Conservation (phyloP, 2,113 vertebrate species). For the Elephantulus edwardii region DNA sequence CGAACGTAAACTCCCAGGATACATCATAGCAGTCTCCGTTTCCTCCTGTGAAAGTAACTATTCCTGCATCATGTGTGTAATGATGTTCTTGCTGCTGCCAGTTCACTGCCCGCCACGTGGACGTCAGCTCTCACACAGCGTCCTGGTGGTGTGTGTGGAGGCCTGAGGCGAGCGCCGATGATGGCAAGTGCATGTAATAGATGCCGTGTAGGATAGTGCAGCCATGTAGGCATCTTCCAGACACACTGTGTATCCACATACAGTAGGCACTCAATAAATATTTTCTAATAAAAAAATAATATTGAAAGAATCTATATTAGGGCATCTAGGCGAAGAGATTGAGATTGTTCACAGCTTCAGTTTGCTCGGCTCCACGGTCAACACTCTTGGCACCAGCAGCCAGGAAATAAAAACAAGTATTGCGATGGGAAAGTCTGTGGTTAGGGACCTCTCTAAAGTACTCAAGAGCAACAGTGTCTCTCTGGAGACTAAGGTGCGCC, state of each 20-base stretch:
- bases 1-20: neutral
- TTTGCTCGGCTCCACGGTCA: too few species aligned
- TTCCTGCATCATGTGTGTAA: neutral
- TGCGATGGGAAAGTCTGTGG: too few species aligned
- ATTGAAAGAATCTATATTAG: too few species aligned
- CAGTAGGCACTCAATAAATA: slow-evolving; percentile 62
- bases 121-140: neutral
- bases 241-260: neutral
- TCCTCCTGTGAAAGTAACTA: slow-evolving; percentile 26
- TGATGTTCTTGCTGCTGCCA: neutral
- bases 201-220: neutral
- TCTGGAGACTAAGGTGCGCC: too few species aligned
- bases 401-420: too few species aligned
- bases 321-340: too few species aligned
- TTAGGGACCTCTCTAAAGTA: too few species aligned
- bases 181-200: neutral
- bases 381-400: too few species aligned
- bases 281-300: slow-evolving; percentile 55
- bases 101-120: rapidly evolving
- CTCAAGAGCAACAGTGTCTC: too few species aligned
- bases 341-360: too few species aligned
- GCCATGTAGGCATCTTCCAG: slow-evolving; percentile 28
- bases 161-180: neutral
- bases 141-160: neutral
- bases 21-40: neutral